Evolutionary conservation across 2,797 vertebrate species (phyloP), one percentile per base, ranked within the genome.

Genomic region (Leptatherina wallacei): DNA sequence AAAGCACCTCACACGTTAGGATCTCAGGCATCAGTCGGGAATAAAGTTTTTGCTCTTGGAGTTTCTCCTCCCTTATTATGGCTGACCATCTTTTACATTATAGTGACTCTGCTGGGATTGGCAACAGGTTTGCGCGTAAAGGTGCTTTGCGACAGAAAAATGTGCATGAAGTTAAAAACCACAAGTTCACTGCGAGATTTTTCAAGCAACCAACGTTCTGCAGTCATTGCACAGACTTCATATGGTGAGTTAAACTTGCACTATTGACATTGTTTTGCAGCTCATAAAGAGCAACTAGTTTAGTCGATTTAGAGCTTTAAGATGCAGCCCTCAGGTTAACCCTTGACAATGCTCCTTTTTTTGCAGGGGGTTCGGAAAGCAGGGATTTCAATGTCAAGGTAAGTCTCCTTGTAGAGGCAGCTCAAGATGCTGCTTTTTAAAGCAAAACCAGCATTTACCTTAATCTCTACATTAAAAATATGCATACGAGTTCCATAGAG

Each of bases 331-430:
- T 44, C 42, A 20, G 6, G 16, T 47, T 6, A 7, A 7, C 18
- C 42, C n/a, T 35, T n/a, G 44, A 47, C 44, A 47, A n/a, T n/a
- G n/a, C 11, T 27, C 2, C 11, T 2, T 66, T 86, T 62, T 78
- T 80, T 94, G 66, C 95, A 99, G 98, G 98, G 98, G 98, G 77
- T 99, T 99, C 94, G 98, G 98, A 72, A 99, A 99, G 87, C 98
- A 99, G 96, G 98, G 98, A 94, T 99, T 99, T 92, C 98, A 99
- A 92, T 99, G 98, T 93, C 98, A 99, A 98, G 98, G 98, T 99
- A 99, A 93, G 40, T 0, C 20, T 12, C 59, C 44, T 49, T 79
- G n/a, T 36, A n/a, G 71, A 13, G 12, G 40, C 14, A 42, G 14
- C 40, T 5, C 14, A 42, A 42, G 14, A 4, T 42, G 11, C 2